These are phyloP conservation scores for Agriotes lineatus DNA, from an alignment of 2,888 invertebrate species.

Conservation along the genomic window DNA sequence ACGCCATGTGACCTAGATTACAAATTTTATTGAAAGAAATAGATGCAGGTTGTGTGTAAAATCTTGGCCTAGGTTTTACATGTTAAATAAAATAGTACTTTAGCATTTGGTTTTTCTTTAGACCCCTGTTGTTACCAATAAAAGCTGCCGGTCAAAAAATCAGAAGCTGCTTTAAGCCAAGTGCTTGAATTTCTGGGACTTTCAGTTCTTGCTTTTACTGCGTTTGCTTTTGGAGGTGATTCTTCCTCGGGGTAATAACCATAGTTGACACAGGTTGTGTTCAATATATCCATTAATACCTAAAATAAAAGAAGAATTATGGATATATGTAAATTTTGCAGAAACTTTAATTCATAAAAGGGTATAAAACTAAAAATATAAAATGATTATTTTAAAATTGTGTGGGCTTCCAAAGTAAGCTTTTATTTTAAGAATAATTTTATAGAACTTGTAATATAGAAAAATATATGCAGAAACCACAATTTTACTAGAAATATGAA, in stretches of 20 bases:
- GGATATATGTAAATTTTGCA: too few species aligned
- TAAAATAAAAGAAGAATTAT: background rate
- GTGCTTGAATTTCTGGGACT: constrained; percentile 42
- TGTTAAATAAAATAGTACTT: constrained; percentile 43
- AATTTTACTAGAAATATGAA: too few species aligned
- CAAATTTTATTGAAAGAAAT: constrained; percentile 20
- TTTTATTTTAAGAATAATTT: too few species aligned
- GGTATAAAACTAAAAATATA: too few species aligned
- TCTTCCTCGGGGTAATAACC: constrained; percentile 48
- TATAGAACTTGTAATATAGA: too few species aligned
- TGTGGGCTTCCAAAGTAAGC: too few species aligned
- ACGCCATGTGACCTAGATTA: constrained; percentile 16
- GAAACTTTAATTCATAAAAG: too few species aligned
- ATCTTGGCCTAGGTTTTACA: constrained; percentile 40
- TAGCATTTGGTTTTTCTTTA: background rate
- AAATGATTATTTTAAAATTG: too few species aligned
- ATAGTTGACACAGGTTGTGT: background rate
- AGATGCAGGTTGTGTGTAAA: constrained; percentile 38
- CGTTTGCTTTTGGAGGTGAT: constrained; percentile 37
- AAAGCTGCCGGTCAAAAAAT: constrained; percentile 56
- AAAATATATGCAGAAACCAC: too few species aligned
- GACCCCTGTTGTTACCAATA: constrained; percentile 51
- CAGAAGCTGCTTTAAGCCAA: constrained; percentile 49
- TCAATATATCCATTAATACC: background rate
- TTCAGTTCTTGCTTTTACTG: constrained; percentile 30